Evolutionary conservation across 1,140 invertebrate species (phyloP).

Genomic region (Helicoverpa armigera): DNA sequence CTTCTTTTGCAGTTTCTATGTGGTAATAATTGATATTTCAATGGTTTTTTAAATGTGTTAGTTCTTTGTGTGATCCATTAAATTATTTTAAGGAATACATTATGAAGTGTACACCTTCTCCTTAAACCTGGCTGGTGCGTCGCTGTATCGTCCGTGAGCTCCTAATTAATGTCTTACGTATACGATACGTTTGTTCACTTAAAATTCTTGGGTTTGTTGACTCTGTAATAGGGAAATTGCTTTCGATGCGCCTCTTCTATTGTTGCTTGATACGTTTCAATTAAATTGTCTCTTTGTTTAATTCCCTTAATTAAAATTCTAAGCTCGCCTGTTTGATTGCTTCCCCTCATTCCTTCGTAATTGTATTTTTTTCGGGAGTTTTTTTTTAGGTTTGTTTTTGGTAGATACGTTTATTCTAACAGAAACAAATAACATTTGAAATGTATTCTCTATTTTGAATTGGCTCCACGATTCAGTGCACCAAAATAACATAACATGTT

Average conservation of each 20-base stretch:
- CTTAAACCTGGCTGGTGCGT: not conserved
- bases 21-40: too few species aligned
- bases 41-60: too few species aligned
- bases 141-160: conserved; percentile 23
- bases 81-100: too few species aligned
- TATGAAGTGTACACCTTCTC: not conserved
- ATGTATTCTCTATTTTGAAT: too few species aligned
- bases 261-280: conserved; percentile 38
- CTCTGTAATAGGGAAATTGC: conserved; percentile 35
- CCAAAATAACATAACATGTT: too few species aligned
- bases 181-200: conserved; percentile 43
- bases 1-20: too few species aligned
- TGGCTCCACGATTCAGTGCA: too few species aligned
- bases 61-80: too few species aligned
- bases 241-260: conserved; percentile 23
- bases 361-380: not conserved
- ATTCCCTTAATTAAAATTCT: conserved; percentile 32
- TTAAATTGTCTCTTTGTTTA: conserved; percentile 42
- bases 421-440: too few species aligned
- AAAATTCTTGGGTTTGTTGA: conserved; percentile 41
- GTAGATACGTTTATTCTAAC: too few species aligned
- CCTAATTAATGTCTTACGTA: conserved; percentile 40
- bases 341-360: conserved; percentile 5
- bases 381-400: too few species aligned
- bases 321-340: conserved; percentile 26